These are phyloP conservation scores for Discoglossus pictus DNA, from an alignment of 2,797 vertebrate genomes.

Conservation along the genomic window DNA sequence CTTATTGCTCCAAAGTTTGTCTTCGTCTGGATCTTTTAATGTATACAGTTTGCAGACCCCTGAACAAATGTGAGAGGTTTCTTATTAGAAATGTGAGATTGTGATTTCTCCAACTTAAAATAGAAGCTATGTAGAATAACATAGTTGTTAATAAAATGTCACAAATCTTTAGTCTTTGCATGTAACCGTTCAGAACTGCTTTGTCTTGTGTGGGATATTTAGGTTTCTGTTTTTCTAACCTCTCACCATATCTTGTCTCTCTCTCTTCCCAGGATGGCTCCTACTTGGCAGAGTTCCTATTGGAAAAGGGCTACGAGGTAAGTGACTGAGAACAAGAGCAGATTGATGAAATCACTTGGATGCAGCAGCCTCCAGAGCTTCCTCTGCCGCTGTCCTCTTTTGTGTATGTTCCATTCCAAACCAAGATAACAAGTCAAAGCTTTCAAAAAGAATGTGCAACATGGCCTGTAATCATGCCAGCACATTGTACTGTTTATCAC, in stretches of 20 bases:
- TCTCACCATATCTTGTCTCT: slow-evolving; percentile 43
- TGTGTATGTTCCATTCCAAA: slow-evolving; percentile 82
- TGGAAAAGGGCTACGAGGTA: slow-evolving; percentile 96
- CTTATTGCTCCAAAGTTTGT: too few relatives aligned
- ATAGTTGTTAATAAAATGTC: too few relatives aligned
- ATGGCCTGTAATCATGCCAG: slow-evolving; percentile 67
- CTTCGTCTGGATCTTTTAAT: too few relatives aligned
- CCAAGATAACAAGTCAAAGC: slow-evolving; percentile 84
- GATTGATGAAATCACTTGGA: slow-evolving; percentile 58
- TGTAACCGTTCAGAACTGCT: too few relatives aligned
- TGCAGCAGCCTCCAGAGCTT: slow-evolving; percentile 60
- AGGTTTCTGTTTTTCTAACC: slow-evolving; percentile 54
- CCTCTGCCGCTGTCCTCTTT: slow-evolving; percentile 67
- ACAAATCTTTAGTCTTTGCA: too few relatives aligned
- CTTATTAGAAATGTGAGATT: too few relatives aligned
- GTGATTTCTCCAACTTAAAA: too few relatives aligned
- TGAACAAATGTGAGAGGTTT: too few relatives aligned
- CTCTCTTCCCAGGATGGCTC: slow-evolving; percentile 90
- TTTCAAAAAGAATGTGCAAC: slow-evolving; percentile 64
- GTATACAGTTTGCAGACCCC: too few relatives aligned
- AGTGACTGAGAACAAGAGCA: slow-evolving; percentile 68
- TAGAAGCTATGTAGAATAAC: too few relatives aligned
- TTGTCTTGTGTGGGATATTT: too few relatives aligned
- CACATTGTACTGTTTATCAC: slow-evolving; percentile 77
- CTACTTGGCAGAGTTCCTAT: slow-evolving; percentile 96